Base-by-base conservation (phyloP, 2,888 invertebrate species). In the Idaea straminata region DNA sequence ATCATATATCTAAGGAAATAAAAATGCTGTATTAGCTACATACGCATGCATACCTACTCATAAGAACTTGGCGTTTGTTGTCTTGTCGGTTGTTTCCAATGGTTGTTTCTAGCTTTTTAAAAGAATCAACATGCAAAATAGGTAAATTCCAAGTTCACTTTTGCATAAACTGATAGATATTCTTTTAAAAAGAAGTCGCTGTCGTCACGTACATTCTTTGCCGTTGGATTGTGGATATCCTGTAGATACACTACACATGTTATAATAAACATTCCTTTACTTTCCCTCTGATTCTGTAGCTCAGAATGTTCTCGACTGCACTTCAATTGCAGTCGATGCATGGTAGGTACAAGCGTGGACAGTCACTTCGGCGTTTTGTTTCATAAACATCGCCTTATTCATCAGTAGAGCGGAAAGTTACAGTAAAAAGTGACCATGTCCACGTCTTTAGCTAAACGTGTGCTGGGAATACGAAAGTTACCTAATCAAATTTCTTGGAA, bases 321-420 rank as follows among this genome's bases (percentile, higher is more conserved):
- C 68, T 77, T 76, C 62, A 63, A 76, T 82, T 80, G 72, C 74
- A 72, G 66, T 63, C 73, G 70, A 70, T 71, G 66, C 62, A 61
- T 67, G 68, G 72, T 73, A 69, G 67, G 68, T 76, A 72, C 70
- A 62, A 72, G 73, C 69, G 47, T 47, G 73, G 71, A 71, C 69
- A 71, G 69, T 70, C 72, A 72, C 68, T 74, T 76, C 64, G 79
- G 83, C 68, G 77, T 87, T 81, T 70, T 84, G 83, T 91, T 90
- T 88, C 84, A 86, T 86, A 89, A 90, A 89, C 88, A 89, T 80
- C 69, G 75, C 72, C 74, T 80, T 83, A 81, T 83, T 77, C 80
- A 79, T 72, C 72, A 47, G 78, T 38, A 71, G 77, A 81, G 75
- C 80, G 87, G 88, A 87, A 87, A 87, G 78, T 83, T 79, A 82